Conservation (phyloP, 2,888 invertebrate species). For the Ganaspis brasiliensis region DNA sequence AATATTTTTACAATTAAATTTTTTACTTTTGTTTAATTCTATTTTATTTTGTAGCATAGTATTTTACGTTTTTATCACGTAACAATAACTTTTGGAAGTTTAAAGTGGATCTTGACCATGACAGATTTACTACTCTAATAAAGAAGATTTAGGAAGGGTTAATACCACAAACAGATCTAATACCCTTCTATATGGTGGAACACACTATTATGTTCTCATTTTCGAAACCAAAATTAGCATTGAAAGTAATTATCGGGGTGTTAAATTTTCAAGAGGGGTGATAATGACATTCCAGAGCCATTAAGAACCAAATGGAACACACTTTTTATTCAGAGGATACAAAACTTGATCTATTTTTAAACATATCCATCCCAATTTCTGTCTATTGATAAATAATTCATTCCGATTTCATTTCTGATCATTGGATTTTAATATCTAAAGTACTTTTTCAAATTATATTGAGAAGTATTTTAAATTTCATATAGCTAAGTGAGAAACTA, state of each 20-base stretch:
- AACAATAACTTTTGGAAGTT: not conserved
- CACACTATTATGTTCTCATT: not conserved
- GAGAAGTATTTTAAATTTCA: too few species aligned
- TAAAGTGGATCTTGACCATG: slow-evolving; percentile 56
- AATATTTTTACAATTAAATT: too few species aligned
- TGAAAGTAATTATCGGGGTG: not conserved
- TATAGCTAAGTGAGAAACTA: too few species aligned
- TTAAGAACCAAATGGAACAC: not conserved
- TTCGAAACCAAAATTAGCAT: slow-evolving; percentile 18
- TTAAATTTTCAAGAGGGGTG: slow-evolving; percentile 19
- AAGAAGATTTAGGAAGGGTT: slow-evolving; percentile 60
- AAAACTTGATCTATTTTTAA: not conserved
- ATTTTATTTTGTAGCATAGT: too few species aligned
- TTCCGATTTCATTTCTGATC: too few species aligned
- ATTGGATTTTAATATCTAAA: too few species aligned
- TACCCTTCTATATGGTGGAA: not conserved
- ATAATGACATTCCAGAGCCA: not conserved
- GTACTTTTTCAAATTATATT: too few species aligned
- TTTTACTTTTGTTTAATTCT: too few species aligned
- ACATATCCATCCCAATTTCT: not conserved
- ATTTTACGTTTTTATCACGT: too few species aligned
- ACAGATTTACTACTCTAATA: slow-evolving; percentile 64
- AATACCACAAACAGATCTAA: slow-evolving; percentile 9
- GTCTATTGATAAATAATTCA: too few species aligned
- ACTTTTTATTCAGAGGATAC: not conserved